These are phyloP conservation scores for Ornithoptera priamus DNA, from an alignment of 2,888 invertebrate genomes.

Conservation along the genomic window DNA sequence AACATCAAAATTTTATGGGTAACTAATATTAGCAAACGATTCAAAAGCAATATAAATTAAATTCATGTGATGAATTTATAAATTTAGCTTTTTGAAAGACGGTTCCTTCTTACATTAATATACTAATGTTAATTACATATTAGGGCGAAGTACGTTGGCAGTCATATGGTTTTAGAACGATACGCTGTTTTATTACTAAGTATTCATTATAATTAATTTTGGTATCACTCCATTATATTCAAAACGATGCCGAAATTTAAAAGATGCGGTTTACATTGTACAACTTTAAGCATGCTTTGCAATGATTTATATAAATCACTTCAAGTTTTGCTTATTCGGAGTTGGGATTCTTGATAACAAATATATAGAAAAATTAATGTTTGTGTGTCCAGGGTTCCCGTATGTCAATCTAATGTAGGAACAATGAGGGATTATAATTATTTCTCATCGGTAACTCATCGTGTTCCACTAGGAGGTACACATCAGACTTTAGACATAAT, in stretches of 20 bases:
- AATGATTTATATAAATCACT: background rate
- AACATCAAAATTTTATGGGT: background rate
- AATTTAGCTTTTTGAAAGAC: background rate
- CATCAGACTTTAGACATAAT: constrained; percentile 51
- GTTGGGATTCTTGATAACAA: background rate
- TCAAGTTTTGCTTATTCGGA: background rate
- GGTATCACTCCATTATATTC: background rate
- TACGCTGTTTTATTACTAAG: constrained; percentile 39
- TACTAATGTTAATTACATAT: constrained; percentile 5
- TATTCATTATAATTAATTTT: background rate
- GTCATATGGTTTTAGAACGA: constrained; percentile 15
- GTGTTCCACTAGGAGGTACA: constrained; percentile 27
- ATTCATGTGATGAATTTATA: background rate
- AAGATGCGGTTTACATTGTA: background rate
- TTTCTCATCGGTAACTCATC: constrained; percentile 39
- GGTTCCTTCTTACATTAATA: background rate
- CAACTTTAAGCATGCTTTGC: background rate
- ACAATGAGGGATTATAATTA: constrained; percentile 32
- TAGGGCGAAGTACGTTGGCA: constrained; percentile 15
- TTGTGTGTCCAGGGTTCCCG: constrained; percentile 59
- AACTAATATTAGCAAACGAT: background rate
- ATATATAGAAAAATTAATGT: background rate
- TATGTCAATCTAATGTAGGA: constrained; percentile 3
- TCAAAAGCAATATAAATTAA: background rate
- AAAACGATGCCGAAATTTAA: background rate